Base-by-base conservation (phyloP, 2,888 invertebrate genomes). In the Catotricha subobsoleta region DNA sequence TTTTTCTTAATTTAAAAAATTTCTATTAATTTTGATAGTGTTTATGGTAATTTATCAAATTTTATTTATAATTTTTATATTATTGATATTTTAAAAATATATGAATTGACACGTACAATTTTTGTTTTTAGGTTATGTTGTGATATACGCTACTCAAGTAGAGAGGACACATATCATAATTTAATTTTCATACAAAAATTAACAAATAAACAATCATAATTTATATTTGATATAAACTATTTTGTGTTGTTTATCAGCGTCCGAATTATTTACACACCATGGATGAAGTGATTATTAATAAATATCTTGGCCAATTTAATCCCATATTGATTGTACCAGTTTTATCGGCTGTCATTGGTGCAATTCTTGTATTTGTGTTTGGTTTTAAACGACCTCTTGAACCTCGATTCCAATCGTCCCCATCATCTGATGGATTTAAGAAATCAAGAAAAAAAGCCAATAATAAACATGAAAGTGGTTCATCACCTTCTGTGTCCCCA, bases 361-460 rank as follows among this genome's bases (percentile, higher is more conserved):
- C 37, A 16, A 36, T 44, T 21, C 20, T 42, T 16, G 44, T 44
- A 7, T 44, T 42, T 42, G 25, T 42, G 15, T 44, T 44, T 39
- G 44, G 44, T 15, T 44, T 44, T 10, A 42, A 42, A 10, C 35
- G 41, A 31, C 44, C 44, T 9, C 28, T 38, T 31, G 44, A 44
- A 16, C 44, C 44, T 4, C 30, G 29, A 40, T 44, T 39, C 27
- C 37, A 35, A 25, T 16, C 23, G 3, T 20, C 12, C 21, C 20
- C 20, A 25, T 37, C 36, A 8, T 10, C 15, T 4, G 38, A 38
- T 28, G 27, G 27, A 18, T 2, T 18, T 4, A 38, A 38, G 19
- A 38, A 38, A 19, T 18, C 38, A 3, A 19, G 28, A 18, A 9
- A 13, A 38, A 38, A 37, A 37, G 25, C 20, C 7, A 35, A 4